Evolutionary conservation across 2,113 vertebrate genomes (phyloP), one percentile per base, ranked within the genome.

Genomic region (Marmota monax): DNA sequence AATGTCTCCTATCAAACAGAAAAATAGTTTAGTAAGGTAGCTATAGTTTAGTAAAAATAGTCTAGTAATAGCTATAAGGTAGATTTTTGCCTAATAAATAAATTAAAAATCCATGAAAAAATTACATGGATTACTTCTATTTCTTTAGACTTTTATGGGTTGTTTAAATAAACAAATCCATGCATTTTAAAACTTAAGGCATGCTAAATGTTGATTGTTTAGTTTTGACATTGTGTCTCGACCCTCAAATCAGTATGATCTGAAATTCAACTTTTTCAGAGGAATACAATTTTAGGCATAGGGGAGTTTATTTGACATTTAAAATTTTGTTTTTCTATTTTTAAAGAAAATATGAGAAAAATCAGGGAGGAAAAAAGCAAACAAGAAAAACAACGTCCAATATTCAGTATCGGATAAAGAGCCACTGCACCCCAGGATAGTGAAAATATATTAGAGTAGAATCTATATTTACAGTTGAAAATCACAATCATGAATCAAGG

Each of bases 71-170:
- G 23, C 39, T 69, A 45, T 45, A 93, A 93, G 27, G 32, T 42
- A 37, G 37, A 70, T 84, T 65, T 95, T 80, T 72, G 20, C 23
- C 74, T 78, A 90, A 74, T 67, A 58, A 88, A 93, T 69, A 45
- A 45, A 45, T 45, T 51, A 51, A 51, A 61, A 95, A 11, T 58
- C n/a, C 37, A 22, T 58, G 18, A 84, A 92, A 85, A 92, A 94
- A 90, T 53, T 72, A 85, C 42, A 56, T 32, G 23, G 18, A 63
- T 25, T 53, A 61, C 20, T 76, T 84, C 29, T 82, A 95, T 88
- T 96, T 93, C 58, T 95, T 96, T 73, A 92, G 1, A 92, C 9
- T 96, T 90, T 78, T 91, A 73, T 85, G 18, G 29, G 37, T 53
- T 63, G 3, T 70, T 82, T 53, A 94, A 70, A 88, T 67, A 88